Evolutionary conservation across 2,888 invertebrate species (phyloP), one percentile per base, ranked within the genome.

Genomic region (Rapana venosa): DNA sequence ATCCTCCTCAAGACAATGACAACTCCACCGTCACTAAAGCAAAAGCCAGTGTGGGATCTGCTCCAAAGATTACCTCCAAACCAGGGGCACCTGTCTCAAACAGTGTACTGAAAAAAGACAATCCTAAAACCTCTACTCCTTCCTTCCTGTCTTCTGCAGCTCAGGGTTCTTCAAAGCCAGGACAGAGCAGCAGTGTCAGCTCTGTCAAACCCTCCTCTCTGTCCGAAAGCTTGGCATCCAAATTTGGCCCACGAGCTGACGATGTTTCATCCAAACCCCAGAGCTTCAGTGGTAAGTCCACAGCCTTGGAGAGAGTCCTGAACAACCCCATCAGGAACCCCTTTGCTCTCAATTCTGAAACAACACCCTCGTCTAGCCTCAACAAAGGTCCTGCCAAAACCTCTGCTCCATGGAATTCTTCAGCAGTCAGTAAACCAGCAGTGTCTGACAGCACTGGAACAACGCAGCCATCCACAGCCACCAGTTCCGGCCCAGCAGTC

Each of bases 231-330:
- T 1, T n/a, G 5, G n/a, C 74, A n/a, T n/a, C 74, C 74, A 74
- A 30, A 26, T 20, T 35, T 17, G 20, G 26, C 36, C 26, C 90
- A 77, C 74, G 89, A 58, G 70, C 89, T 61, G 35, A 26, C 61
- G 6, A 61, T 85, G 20, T 87, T 74, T 20, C 91, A 87, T 70
- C 89, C 84, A 84, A 88, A 90, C 79, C 84, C 32, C 84, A 58
- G 30, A 66, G 35, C 35, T 6, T 86, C 66, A 66, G 61, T 35
- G 32, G 86, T 58, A 61, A 66, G 35, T 20, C 66, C 66, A 66
- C 66, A 13, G 58, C 86, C 86, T 66, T 86, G 66, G 86, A 86
- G 32, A 86, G 61, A 58, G 86, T 86, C 30, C 61, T 86, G 20
- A 66, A 22, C 35, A 86, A 86, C 35, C 86, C 86, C 13, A 66